Base-by-base conservation (phyloP, 1,140 invertebrate genomes). In the Proales similis region DNA sequence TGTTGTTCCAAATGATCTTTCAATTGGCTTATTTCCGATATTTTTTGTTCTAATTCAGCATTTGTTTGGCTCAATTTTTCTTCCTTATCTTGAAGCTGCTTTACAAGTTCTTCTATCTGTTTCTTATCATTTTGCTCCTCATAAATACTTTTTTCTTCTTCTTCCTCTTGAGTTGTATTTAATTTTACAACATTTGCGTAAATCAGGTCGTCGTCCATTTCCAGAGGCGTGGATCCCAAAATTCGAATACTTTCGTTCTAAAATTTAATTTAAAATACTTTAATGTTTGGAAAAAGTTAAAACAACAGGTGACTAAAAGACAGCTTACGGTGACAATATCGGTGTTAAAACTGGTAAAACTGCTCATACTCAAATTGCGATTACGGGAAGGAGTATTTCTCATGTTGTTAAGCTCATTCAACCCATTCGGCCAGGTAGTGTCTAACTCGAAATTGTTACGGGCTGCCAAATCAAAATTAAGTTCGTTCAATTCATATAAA, bases 401-500 rank as follows among this genome's bases (percentile, higher is more conserved):
- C 3, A 39, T 22, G 5, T 14, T 45, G n/a, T 66, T 48, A 12
- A 46, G 1, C n/a, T 24, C 26, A n/a, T 49, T 65, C 9, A 65
- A 51, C 64, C 66, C 70, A 71, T 73, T 72, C 4, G 78, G 78
- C 77, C 77, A 79, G 9, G 69, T 66, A 57, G 70, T 70, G 63
- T 79, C 78, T 39, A 79, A 69, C 66, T 79, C 77, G 67, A 74
- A 73, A 62, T 75, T 72, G 20, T 51, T 51, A 65, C 68, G 64
- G 36, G 77, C 69, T 48, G 70, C 68, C 63, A 79, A 70, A 68
- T 78, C 77, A 71, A 79, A 79, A 49, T 74, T 67, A n/a, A 78
- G 33, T 33, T 77, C 74, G 64, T 73, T 77, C 17, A 79, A 70
- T 65, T 79, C 76, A 69, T 79, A 79, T 3, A 79, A 65, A 17